Evolutionary conservation across 1,140 invertebrate species (phyloP), one percentile per base, ranked within the genome.

Genomic region (Dendroctonus valens): DNA sequence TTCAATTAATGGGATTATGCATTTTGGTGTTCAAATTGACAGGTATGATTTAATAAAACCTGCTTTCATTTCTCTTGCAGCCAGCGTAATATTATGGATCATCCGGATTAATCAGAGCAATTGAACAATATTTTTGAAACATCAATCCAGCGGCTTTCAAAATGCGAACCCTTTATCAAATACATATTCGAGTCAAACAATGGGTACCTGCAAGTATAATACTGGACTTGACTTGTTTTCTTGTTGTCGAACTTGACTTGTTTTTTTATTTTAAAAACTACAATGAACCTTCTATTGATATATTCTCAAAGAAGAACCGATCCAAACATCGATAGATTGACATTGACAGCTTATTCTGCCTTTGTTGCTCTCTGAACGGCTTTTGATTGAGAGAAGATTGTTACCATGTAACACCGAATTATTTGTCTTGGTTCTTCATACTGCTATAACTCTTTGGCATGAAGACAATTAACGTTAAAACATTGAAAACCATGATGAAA

Each of bases 271-370:
- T 14, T 51, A 12, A 14, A 26, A 26, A 26, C 14, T n/a, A 57
- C 54, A 57, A 57, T 42, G 54, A 41, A 15, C 7, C 11, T 41
- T 57, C 54, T 57, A 57, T 57, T 57, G 54, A 57, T 57, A 57
- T n/a, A 42, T 57, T 44, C 39, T 42, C 15, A 14, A 57, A 57
- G 54, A 57, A 41, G 70, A 66, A 68, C 63, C 70, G 70, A 65
- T 72, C 69, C 63, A 70, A 70, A 70, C 69, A n/a, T n/a, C n/a
- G n/a, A n/a, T n/a, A 66, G 41, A 70, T 70, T 70, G 61, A 69
- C 62, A 69, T 69, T 72, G 70, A 72, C 69, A 69, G 70, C 69
- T 72, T 65, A 59, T 59, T 46, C 42, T 8, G 12, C 41, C 42
- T 59, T 59, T 59, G 57, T 48, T 59, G 40, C n/a, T 41, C 0